phyloP scores from a whole-genome alignment of 2,113 vertebrate genomes.

The Lasiurus borealis region DNA sequence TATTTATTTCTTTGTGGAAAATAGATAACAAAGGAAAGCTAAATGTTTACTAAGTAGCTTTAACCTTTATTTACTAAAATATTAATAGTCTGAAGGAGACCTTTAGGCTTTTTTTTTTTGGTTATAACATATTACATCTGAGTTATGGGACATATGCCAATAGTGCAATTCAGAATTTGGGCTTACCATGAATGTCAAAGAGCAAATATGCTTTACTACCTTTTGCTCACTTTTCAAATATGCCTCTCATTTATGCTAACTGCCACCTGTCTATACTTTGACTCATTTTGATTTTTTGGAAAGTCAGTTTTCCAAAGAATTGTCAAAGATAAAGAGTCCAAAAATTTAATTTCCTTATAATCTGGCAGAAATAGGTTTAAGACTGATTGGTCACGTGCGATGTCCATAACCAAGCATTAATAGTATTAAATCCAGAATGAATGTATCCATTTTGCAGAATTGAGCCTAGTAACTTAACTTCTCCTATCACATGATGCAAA shows the following conservation, averaged over 20 bases:
- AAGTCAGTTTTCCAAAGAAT: conserved; percentile 14
- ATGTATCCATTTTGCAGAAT: neutral
- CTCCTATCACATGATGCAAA: neutral
- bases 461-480: neutral
- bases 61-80: conserved; percentile 30
- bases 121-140: neutral
- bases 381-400: neutral
- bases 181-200: neutral
- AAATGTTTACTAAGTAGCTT: neutral
- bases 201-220: neutral
- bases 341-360: conserved; percentile 40
- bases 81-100: neutral
- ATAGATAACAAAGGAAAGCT: conserved; percentile 26
- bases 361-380: conserved; percentile 3
- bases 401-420: neutral
- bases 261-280: neutral
- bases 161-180: conserved; percentile 20
- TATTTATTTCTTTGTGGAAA: conserved; percentile 25
- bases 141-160: neutral
- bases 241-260: neutral
- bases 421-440: neutral
- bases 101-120: neutral
- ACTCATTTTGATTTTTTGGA: neutral
- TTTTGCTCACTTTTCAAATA: conserved; percentile 21
- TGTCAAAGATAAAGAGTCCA: neutral